These are phyloP conservation scores for Rhyzopertha dominica DNA, from an alignment of 1,140 invertebrate genomes.

Conservation along the genomic window DNA sequence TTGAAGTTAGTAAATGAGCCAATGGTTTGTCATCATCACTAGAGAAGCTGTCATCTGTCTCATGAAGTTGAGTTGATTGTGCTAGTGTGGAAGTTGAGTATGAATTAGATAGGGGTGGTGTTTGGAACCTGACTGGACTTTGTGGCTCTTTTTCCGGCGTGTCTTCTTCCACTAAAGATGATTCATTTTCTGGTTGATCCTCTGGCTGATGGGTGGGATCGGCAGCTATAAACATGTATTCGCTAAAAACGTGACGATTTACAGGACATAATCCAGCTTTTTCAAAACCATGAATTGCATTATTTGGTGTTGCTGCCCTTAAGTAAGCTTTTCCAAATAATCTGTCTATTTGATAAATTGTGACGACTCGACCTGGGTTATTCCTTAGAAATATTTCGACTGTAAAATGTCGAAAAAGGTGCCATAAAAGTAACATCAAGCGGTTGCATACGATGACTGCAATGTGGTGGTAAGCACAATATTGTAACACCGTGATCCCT, in stretches of 20 bases:
- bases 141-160: constrained; percentile 14
- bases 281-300: constrained; percentile 33
- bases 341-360: no score
- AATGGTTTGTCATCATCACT: no score
- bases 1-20: no score
- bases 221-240: constrained; percentile 24
- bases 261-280: constrained; percentile 29
- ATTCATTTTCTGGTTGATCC: constrained; percentile 15
- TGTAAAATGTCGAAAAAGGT: no score
- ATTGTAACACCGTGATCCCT: constrained; percentile 28
- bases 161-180: constrained; percentile 9
- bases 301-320: no score
- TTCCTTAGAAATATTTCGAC: no score
- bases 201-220: no score
- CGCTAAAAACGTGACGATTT: constrained; percentile 20
- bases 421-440: constrained; percentile 34
- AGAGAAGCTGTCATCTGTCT: constrained; percentile 9
- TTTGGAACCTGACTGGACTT: constrained; percentile 17
- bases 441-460: constrained; percentile 37
- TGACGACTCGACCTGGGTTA: no score
- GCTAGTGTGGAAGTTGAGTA: constrained; percentile 16
- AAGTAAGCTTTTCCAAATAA: no score
- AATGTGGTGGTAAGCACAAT: constrained; percentile 35
- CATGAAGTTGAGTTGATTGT: constrained; percentile 12
- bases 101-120: constrained; percentile 15